Conservation (phyloP, 2,113 vertebrate species). For the Atrichornis clamosus region DNA sequence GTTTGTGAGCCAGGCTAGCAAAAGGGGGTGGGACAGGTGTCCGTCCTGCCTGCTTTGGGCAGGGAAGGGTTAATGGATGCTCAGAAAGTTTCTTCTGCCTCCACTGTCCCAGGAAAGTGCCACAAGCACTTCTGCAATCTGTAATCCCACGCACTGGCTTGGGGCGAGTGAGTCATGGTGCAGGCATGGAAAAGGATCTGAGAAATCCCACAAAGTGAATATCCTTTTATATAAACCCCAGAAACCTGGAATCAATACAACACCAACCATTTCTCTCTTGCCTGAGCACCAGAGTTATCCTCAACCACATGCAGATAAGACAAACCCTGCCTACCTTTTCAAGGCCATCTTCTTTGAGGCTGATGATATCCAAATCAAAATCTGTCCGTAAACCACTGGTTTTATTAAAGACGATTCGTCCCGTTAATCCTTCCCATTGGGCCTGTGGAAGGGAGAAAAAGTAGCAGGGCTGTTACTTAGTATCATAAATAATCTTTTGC, state of each 20-base stretch:
- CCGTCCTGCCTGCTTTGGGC: not conserved
- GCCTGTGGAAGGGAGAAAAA: conserved; percentile 79
- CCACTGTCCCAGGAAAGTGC: not conserved
- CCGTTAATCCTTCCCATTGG: conserved; percentile 97
- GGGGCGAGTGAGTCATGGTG: not conserved
- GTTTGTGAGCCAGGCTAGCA: not conserved
- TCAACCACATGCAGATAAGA: not conserved
- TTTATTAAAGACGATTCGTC: conserved; percentile 95
- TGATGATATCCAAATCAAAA: conserved; percentile 96
- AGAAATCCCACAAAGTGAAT: conserved; percentile 16
- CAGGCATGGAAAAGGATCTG: conserved; percentile 12
- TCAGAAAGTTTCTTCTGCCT: not conserved
- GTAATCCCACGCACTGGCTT: not conserved
- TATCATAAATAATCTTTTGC: conserved; percentile 71
- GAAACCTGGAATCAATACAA: not conserved
- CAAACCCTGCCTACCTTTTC: conserved; percentile 84
- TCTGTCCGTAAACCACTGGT: conserved; percentile 92
- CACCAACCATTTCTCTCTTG: not conserved
- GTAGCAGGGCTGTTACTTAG: conserved; percentile 54
- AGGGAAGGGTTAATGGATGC: not conserved
- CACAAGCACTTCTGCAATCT: not conserved
- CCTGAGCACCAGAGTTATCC: not conserved
- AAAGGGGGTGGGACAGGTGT: too few relatives aligned
- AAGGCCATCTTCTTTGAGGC: conserved; percentile 93
- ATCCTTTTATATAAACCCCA: not conserved